Conservation (phyloP, 1,140 invertebrate species). For the Lethrus apterus region DNA sequence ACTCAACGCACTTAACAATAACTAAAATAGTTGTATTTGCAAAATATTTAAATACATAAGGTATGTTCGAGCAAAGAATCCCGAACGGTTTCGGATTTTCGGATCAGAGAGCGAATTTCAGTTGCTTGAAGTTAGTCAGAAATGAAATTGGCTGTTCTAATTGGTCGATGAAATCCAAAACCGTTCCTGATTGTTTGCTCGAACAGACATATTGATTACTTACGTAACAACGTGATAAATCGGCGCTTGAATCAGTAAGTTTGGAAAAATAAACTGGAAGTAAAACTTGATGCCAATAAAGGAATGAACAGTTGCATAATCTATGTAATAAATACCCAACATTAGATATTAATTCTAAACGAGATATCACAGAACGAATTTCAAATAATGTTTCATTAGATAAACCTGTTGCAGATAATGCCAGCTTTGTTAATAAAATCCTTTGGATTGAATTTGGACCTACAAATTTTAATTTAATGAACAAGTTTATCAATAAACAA, state of each 20-base stretch:
- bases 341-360: slow-evolving; percentile 55
- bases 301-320: slow-evolving; percentile 65
- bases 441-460: slow-evolving; percentile 58
- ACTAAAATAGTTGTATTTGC: slow-evolving; percentile 44
- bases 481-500: background rate
- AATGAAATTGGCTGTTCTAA: too few species aligned
- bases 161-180: too few species aligned
- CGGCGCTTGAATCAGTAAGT: slow-evolving; percentile 54
- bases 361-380: slow-evolving; percentile 50
- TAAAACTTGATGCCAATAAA: slow-evolving; percentile 77
- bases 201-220: too few species aligned
- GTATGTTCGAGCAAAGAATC: too few species aligned
- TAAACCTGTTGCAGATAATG: slow-evolving; percentile 55
- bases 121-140: too few species aligned
- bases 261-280: slow-evolving; percentile 69
- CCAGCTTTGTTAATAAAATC: slow-evolving; percentile 56
- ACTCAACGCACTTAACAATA: slow-evolving; percentile 56
- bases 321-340: slow-evolving; percentile 51
- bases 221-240: slow-evolving; percentile 54
- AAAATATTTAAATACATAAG: slow-evolving; percentile 1
- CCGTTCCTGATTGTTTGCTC: too few species aligned
- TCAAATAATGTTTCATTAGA: slow-evolving; percentile 47
- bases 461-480: slow-evolving; percentile 19
- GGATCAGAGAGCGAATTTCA: too few species aligned
- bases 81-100: too few species aligned